A percentile compares a stretch with the other conserved stretches of the same genome.
Evolutionary conservation across 2,888 invertebrate species (phyloP).

Genomic region (Drosophila subsilvestris): DNA sequence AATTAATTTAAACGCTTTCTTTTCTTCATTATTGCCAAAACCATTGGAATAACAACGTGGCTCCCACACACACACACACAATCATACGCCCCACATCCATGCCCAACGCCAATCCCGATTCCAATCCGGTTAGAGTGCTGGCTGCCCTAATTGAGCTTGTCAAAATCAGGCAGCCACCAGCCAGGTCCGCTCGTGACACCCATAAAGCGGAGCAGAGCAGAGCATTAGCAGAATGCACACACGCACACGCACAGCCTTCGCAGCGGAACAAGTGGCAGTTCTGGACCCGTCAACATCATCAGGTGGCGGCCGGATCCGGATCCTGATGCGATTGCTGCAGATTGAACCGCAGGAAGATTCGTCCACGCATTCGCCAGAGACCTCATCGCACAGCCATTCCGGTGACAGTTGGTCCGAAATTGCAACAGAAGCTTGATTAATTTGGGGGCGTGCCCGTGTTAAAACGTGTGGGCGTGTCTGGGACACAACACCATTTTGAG

Average conservation of each 20-base stretch:
- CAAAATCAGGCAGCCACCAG: slow-evolving; percentile 61
- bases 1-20: slow-evolving; percentile 71
- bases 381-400: not conserved
- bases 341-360: slow-evolving; percentile 40
- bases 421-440: slow-evolving; percentile 78
- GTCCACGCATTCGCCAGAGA: slow-evolving; percentile 11
- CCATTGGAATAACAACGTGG: slow-evolving; percentile 16
- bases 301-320: slow-evolving; percentile 49
- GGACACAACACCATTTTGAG: slow-evolving; percentile 71
- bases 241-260: slow-evolving; percentile 36
- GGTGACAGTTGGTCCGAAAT: slow-evolving; percentile 41
- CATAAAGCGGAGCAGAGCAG: slow-evolving; percentile 28
- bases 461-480: slow-evolving; percentile 73
- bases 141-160: slow-evolving; percentile 73
- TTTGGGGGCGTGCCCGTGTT: slow-evolving; percentile 67
- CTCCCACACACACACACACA: not conserved
- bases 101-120: slow-evolving; percentile 4
- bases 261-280: slow-evolving; percentile 34
- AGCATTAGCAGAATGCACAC: slow-evolving; percentile 26
- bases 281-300: slow-evolving; percentile 6
- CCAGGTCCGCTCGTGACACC: slow-evolving; percentile 8
- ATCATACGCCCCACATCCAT: slow-evolving; percentile 11
- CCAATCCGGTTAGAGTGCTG: slow-evolving; percentile 35
- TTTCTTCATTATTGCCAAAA: slow-evolving; percentile 49
- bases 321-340: slow-evolving; percentile 43